Base-by-base conservation (phyloP, 2,797 vertebrate species). In the Platalea minor region DNA sequence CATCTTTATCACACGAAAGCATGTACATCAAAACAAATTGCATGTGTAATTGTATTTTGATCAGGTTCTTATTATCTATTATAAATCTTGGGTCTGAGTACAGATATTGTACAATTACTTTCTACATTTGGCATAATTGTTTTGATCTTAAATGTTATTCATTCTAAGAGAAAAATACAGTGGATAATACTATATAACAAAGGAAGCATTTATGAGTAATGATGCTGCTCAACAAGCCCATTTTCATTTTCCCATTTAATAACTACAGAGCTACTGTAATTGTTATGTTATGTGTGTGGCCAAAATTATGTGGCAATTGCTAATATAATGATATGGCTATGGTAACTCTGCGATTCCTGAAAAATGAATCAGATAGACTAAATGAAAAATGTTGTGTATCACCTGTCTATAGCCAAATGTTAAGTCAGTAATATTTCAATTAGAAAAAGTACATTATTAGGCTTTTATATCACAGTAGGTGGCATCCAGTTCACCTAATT, bases 41-140 rank as follows among this genome's bases (percentile, higher is more conserved):
- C 39, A 91, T 33, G 17, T 89, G 56, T 94, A 92, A 93, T 91
- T 92, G 37, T 72, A 56, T 93, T 95, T 96, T 94, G 65, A 92
- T 73, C 35, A 17, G 65, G 29, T 57, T 45, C 28, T 79, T 81
- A 77, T 72, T 92, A 92, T 92, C 74, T 80, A 46, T 61, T 72
- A 80, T 69, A 93, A 92, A 92, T 92, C 76, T 80, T 28, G 11
- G 46, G 26, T 39, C 78, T 80, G 41, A 85, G 9, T 46, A 68
- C 10, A 87, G 70, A 70, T 61, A 88, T 64, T 81, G 69, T 51
- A 88, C 53, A 95, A 95, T 89, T 84, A 69, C 77, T 90, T 78
- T 84, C 83, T 76, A 69, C 74, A 61, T 65, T 89, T 92, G 73
- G 46, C 20, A 53, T 93, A 84, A 95, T 78, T 93, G 76, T 88